Base-by-base conservation (phyloP, 2,797 vertebrate genomes). In the Eurystomus glaucurus region DNA sequence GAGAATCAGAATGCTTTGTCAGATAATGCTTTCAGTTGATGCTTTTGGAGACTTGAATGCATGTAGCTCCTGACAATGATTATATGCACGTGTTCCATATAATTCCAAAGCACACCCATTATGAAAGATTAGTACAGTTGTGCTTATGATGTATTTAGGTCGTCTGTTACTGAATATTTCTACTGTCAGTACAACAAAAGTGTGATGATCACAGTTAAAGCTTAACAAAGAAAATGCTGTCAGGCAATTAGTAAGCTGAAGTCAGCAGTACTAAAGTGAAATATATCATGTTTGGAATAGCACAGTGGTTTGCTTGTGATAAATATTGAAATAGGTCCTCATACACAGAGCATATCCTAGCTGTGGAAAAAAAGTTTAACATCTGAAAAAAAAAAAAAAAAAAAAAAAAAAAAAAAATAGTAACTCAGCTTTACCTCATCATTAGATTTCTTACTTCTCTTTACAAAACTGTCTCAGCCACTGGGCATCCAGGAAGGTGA, bases 221-320 rank as follows among this genome's bases (percentile, higher is more conserved):
- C 97, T 96, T 97, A 98, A 99, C 99, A 99, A 99, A 99, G 99
- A 98, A 99, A 99, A 98, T 86, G 98, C 99, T 98, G 98, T 98
- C 98, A 97, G 99, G 99, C 99, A 99, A 99, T 99, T 99, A 99
- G 98, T 98, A 98, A 98, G 98, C 98, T 98, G 98, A 98, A 98
- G 99, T 99, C 99, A 99, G 99, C 99, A 99, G 98, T 98, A 98
- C 98, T 97, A 96, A 98, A 97, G 98, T 98, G 98, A 99, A 98
- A 99, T 98, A 98, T 99, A 98, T 98, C 99, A 98, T 99, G 98
- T 99, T 98, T 98, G 98, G 98, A 98, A 98, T 97, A 98, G 98
- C 98, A 98, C 98, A 95, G 98, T 98, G 98, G 97, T 98, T 98
- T 98, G 98, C 93, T 97, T 97, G 98, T 98, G 98, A 99, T 98